A percentile compares a stretch with the other conserved stretches of the same genome.
phyloP scores from a whole-genome alignment of 2,113 vertebrate genomes.

The Pelmatolapia mariae region DNA sequence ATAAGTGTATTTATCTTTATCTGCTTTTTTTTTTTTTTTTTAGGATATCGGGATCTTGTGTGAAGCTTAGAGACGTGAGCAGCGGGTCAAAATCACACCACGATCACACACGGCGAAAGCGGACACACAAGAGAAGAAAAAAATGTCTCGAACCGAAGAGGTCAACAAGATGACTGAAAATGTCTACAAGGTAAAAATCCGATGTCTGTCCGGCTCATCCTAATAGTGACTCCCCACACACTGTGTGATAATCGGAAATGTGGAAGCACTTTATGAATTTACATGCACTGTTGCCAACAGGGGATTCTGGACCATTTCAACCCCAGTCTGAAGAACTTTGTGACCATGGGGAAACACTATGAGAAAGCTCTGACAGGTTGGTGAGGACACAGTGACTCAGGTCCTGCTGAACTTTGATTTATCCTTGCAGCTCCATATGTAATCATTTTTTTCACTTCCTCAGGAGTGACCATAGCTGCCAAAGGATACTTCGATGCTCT shows the following conservation, averaged over 20 bases:
- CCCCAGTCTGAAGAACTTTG: constrained; percentile 84
- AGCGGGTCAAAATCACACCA: background rate
- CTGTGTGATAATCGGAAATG: background rate
- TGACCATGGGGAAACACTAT: constrained; percentile 83
- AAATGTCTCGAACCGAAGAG: constrained; percentile 82
- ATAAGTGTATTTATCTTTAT: background rate
- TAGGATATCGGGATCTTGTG: background rate
- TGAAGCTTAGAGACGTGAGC: constrained; percentile 4
- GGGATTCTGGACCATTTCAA: constrained; percentile 84
- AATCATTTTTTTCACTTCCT: background rate
- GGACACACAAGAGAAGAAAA: background rate
- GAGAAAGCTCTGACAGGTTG: constrained; percentile 81
- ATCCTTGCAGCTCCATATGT: background rate
- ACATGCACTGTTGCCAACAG: constrained; percentile 39
- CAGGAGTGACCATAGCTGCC: constrained; percentile 81
- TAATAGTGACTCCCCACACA: background rate
- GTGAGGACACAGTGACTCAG: background rate
- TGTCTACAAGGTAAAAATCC: constrained; percentile 75
- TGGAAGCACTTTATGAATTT: background rate
- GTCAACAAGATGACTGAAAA: constrained; percentile 85
- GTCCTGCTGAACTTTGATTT: background rate
- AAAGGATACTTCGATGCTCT: constrained; percentile 85
- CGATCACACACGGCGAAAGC: background rate
- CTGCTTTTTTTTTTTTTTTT: background rate
- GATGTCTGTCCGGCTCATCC: background rate